A percentile compares a stretch with the other conserved stretches of the same genome.
Evolutionary conservation across 2,888 invertebrate species (phyloP).

Genomic region (Pycnomerus fuliginosus): DNA sequence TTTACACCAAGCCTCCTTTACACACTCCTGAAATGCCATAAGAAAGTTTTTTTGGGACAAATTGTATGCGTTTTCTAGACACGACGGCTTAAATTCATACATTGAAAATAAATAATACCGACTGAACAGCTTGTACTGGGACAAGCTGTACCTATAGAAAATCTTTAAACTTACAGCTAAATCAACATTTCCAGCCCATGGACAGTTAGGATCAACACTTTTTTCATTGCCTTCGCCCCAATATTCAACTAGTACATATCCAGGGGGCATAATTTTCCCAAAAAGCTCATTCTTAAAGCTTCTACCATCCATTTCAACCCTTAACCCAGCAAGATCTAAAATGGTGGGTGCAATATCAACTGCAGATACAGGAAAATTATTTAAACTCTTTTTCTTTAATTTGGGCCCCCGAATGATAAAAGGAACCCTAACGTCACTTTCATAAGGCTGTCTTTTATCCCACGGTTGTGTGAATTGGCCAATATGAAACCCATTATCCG

Average conservation of each 20-base stretch:
- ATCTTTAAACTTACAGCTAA: constrained; percentile 57
- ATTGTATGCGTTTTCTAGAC: too few species aligned
- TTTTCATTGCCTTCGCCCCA: constrained; percentile 69
- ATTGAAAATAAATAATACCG: too few species aligned
- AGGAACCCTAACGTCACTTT: constrained; percentile 84
- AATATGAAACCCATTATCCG: constrained; percentile 90
- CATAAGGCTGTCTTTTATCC: constrained; percentile 90
- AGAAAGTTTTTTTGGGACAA: too few species aligned
- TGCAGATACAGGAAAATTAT: constrained; percentile 64
- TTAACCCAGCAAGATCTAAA: constrained; percentile 67
- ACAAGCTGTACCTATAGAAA: constrained; percentile 1
- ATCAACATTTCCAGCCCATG: constrained; percentile 60
- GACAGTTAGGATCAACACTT: constrained; percentile 63
- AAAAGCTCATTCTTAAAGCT: constrained; percentile 39
- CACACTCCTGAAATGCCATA: constrained; percentile 67
- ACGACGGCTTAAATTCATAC: too few species aligned
- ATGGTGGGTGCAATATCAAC: constrained; percentile 88
- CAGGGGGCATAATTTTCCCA: constrained; percentile 39
- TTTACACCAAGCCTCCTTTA: constrained; percentile 69
- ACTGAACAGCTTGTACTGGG: too few species aligned
- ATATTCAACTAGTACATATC: constrained; percentile 76
- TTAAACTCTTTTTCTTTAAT: constrained; percentile 54
- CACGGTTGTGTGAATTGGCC: constrained; percentile 85
- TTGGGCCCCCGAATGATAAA: constrained; percentile 77
- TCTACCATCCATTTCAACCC: constrained; percentile 46